Evolutionary conservation across 2,888 invertebrate genomes (phyloP).

Genomic region (Eucera pruinosa): DNA sequence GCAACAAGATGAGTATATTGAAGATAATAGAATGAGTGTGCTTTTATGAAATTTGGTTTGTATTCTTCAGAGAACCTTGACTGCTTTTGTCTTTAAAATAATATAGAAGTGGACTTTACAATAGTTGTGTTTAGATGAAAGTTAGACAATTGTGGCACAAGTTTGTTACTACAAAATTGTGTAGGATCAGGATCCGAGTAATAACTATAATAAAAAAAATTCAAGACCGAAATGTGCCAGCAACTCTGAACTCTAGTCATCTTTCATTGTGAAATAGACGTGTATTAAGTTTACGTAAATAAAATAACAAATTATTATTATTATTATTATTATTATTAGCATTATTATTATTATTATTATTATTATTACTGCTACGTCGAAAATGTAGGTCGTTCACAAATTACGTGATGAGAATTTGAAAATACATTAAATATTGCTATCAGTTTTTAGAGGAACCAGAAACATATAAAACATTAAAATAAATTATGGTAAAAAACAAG

Average conservation of each 20-base stretch:
- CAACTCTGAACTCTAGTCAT: slow-evolving; percentile 60
- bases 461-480: slow-evolving; percentile 2
- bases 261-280: slow-evolving; percentile 53
- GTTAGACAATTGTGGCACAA: slow-evolving; percentile 50
- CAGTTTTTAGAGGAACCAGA: slow-evolving; percentile 31
- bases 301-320: slow-evolving; percentile 44
- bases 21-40: slow-evolving; percentile 53
- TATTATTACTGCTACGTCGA: slow-evolving; percentile 10
- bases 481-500: too few species aligned
- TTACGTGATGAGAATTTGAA: slow-evolving; percentile 70
- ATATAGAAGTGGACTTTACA: slow-evolving; percentile 57
- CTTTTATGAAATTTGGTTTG: slow-evolving; percentile 62
- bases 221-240: slow-evolving; percentile 71
- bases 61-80: slow-evolving; percentile 57
- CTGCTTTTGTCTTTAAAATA: slow-evolving; percentile 55
- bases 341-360: slow-evolving; percentile 36
- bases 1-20: slow-evolving; percentile 53
- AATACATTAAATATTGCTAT: slow-evolving; percentile 16
- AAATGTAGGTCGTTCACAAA: slow-evolving; percentile 67
- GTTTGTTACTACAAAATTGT: slow-evolving; percentile 49
- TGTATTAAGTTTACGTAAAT: slow-evolving; percentile 52
- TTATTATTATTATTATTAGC: slow-evolving; percentile 18
- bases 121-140: slow-evolving; percentile 52
- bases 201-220: slow-evolving; percentile 60
- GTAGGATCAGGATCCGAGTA: slow-evolving; percentile 69